phyloP scores from a whole-genome alignment of 35 echinoderm and acorn worm genomes.

The Holothuria glaberrima region DNA sequence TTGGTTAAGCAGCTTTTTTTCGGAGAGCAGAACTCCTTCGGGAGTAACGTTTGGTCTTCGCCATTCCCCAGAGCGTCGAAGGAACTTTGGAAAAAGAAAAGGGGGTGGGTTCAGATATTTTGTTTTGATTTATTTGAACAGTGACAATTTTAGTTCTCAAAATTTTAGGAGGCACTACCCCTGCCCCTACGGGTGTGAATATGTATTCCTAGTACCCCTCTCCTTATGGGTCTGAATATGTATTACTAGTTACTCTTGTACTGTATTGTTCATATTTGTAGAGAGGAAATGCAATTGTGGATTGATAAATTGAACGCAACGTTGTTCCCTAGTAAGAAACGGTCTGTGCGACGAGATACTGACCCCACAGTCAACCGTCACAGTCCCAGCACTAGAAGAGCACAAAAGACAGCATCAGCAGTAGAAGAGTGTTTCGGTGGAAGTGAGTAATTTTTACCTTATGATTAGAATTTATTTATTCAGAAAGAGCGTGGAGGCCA shows the following conservation, averaged over 20 bases:
- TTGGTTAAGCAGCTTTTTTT: too few species aligned
- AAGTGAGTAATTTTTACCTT: slow-evolving; percentile 1
- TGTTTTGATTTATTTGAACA: neutral
- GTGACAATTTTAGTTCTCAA: neutral
- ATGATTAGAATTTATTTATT: too few species aligned
- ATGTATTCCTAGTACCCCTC: too few species aligned
- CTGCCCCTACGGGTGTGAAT: neutral
- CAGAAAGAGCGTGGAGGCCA: too few species aligned
- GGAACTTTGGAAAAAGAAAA: too few species aligned
- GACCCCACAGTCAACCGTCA: neutral
- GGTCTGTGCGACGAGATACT: neutral
- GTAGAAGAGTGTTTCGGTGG: neutral
- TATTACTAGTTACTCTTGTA: too few species aligned
- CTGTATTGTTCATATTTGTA: neutral
- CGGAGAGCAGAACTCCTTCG: too few species aligned
- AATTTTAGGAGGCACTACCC: neutral
- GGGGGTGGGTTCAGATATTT: neutral
- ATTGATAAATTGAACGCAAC: slow-evolving; percentile 5
- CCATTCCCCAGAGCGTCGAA: too few species aligned
- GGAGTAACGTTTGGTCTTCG: too few species aligned
- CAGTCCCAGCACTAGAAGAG: neutral
- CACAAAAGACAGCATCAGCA: neutral
- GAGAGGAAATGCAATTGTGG: slow-evolving; percentile 28
- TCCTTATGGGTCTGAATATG: too few species aligned
- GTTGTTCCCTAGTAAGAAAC: neutral